Base-by-base conservation (phyloP, 2,888 invertebrate genomes). In the Xestia ashworthii region DNA sequence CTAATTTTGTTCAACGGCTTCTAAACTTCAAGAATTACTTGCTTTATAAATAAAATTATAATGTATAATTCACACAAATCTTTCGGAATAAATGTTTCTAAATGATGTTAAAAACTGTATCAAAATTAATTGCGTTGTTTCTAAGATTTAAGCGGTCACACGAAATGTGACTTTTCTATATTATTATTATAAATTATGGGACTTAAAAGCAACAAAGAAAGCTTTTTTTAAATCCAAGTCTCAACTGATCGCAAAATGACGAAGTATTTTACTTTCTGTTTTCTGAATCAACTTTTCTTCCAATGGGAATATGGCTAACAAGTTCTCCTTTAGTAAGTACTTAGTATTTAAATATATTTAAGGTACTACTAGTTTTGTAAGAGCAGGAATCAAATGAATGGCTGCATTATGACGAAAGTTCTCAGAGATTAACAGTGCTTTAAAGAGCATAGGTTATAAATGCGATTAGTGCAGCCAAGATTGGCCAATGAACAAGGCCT, bases 401-500 rank as follows among this genome's bases (percentile, higher is more conserved):
- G 16, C 50, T 25, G 14, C 9, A 38, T 53, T 65, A n/a, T 81
- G 46, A 58, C 3, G 76, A 80, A 75, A 75, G 48, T 60, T 38
- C 16, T 9, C 5, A 1, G 53, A 38, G n/a, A 32, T n/a, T 48
- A 44, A 44, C 11, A 11, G 22, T 19, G 19, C 9, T 19, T 25
- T 75, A 81, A 81, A 80, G 64, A 69, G 64, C 75, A 81, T 19
- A 44, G 64, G 80, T 69, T 75, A 58, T 69, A 80, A 75, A 58
- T 68, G 9, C 68, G 68, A 79, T 79, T 79, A 38, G n/a, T 41
- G 32, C 32, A 12, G 6, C 22, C 32, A 4, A 12, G 48, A 50
- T 80, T 74, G 14, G 25, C 68, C 50, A 69, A 69, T 81, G 9
- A 66, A 5, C 19, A 38, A 75, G 44, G 16, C 22, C n/a, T 74